Percentiles rank a stretch among this genome's conserved stretches.
Conservation (phyloP, 2,797 vertebrate species). For the Lindbergichthys nudifrons region DNA sequence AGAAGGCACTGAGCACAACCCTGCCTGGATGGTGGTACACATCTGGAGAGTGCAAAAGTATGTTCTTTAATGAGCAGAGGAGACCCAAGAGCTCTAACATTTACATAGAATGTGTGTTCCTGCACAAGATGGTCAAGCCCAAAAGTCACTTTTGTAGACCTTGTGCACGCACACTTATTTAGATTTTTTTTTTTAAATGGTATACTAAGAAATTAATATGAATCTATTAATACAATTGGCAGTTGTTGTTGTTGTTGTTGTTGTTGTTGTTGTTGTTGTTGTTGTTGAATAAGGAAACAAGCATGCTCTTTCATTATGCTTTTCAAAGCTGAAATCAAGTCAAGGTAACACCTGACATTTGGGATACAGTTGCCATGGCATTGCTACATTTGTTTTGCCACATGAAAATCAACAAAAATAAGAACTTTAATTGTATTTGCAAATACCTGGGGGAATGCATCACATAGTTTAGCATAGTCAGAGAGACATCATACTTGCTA, state of each 20-base stretch:
- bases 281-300: not conserved
- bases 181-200: not conserved
- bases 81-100: conserved; percentile 37
- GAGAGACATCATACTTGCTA: not conserved
- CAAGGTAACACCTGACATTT: not conserved
- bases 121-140: conserved; percentile 11
- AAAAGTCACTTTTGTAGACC: conserved; percentile 5
- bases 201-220: not conserved
- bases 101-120: conserved; percentile 25
- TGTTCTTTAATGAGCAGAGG: conserved; percentile 68
- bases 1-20: conserved; percentile 39
- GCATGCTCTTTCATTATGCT: not conserved
- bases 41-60: conserved; percentile 72
- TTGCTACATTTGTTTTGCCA: not conserved
- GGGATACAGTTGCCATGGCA: not conserved
- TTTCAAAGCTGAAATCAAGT: not conserved
- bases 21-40: conserved; percentile 64
- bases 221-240: too few relatives aligned
- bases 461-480: not conserved
- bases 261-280: too few relatives aligned
- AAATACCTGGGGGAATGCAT: not conserved
- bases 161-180: not conserved
- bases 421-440: not conserved
- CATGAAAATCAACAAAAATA: not conserved
- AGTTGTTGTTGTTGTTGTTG: too few relatives aligned